Evolutionary conservation across 2,888 invertebrate species (phyloP), one percentile per base, ranked within the genome.

Genomic region (Stenichneumon culpator): DNA sequence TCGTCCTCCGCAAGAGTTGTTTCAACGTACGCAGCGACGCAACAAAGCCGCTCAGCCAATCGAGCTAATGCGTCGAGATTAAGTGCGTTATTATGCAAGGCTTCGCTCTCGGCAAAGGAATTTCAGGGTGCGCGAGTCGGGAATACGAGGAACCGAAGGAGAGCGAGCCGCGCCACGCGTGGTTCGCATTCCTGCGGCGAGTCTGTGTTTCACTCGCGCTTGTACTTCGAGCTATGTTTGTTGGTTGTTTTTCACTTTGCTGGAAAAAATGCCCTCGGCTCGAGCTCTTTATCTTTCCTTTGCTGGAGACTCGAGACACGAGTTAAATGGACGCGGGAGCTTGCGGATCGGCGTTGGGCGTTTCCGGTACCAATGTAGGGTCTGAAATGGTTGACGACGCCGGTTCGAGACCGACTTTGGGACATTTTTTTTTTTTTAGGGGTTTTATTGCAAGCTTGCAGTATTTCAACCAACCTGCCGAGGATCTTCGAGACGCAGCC

Each of bases 401-500:
- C 9, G 9, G 36, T 9, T 36, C 36, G 9, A 36, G 36, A 36
- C 36, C 7, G 36, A 0, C 9, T 9, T 36, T 36, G 9, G 2
- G 36, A 68, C 69, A 19, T 28, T 16, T 44, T 14, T 44, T 44
- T 44, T 44, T 14, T 9, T 44, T 11, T 44, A 1, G 7, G 36
- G 16, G 65, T 39, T 73, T 72, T 7, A 11, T 25, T 16, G 32
- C 14, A 73, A 63, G 25, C 84, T 84, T 90, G 87, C 92, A 93
- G 89, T 93, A 93, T 89, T 93, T 92, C 92, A 92, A 94, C 95
- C 95, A 95, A 98, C 98, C 98, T 98, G 95, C 99, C 99, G 90
- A 99, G 97, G 93, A 99, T 99, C 96, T 99, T 99, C 95, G 99
- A 98, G 94, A 99, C 99, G 95, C 98, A 99, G 94, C 99, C 99